Conservation (phyloP, 1,140 invertebrate genomes). For the Gonioctena quinquepunctata region DNA sequence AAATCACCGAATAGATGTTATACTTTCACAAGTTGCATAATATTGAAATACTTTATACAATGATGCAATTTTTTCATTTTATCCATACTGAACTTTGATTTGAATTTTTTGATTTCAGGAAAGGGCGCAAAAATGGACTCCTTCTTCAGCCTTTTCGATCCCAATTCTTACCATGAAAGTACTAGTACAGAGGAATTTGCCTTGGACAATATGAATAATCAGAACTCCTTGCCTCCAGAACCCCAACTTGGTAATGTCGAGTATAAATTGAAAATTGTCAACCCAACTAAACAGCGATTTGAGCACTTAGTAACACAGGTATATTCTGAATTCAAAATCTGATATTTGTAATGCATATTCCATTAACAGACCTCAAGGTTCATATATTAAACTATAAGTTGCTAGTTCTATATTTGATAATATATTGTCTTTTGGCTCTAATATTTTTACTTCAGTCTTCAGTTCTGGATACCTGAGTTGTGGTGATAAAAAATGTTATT, state of each 20-base stretch:
- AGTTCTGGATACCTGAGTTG: no score
- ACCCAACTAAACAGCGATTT: conserved; percentile 81
- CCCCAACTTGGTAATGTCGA: conserved; percentile 90
- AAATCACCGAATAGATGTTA: not conserved
- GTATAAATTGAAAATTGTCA: conserved; percentile 89
- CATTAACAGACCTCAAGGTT: no score
- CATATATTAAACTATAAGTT: no score
- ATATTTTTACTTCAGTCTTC: no score
- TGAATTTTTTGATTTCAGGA: not conserved
- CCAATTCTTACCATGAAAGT: conserved; percentile 50
- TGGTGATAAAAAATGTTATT: no score
- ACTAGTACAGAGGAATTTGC: conserved; percentile 48
- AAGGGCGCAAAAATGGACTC: conserved; percentile 66
- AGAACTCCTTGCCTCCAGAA: conserved; percentile 76
- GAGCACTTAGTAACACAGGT: conserved; percentile 89
- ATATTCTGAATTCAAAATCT: no score
- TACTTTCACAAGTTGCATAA: not conserved
- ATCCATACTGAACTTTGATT: not conserved
- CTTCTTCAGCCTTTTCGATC: conserved; percentile 79
- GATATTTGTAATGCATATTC: no score
- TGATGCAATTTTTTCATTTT: not conserved
- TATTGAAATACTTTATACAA: not conserved
- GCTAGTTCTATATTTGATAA: no score
- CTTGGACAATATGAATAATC: conserved; percentile 43
- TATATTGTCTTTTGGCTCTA: no score